Conservation (phyloP, 2,113 vertebrate genomes). For the Odontesthes bonariensis region DNA sequence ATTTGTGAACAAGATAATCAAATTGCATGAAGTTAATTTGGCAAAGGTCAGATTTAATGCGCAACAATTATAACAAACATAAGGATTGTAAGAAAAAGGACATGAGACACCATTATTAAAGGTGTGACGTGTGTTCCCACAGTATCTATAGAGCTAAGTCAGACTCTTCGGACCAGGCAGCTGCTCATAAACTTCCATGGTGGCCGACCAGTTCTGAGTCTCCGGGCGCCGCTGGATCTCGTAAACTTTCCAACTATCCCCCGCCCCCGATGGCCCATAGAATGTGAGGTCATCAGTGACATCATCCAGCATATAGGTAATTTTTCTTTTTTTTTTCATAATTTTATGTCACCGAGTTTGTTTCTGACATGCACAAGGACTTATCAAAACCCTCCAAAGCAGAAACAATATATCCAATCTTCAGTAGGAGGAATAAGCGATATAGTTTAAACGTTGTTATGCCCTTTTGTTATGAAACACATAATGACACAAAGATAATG, state of each 20-base stretch:
- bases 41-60: constrained; percentile 2
- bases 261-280: constrained; percentile 86
- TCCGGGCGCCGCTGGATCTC: constrained; percentile 82
- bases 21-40: constrained; percentile 22
- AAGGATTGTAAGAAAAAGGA: background rate
- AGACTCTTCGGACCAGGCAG: constrained; percentile 80
- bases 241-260: constrained; percentile 72
- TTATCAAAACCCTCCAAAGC: background rate
- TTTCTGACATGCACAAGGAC: background rate
- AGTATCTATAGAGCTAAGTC: constrained; percentile 74
- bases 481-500: background rate
- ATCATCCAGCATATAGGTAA: constrained; percentile 87
- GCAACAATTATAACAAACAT: background rate
- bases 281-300: constrained; percentile 90
- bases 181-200: constrained; percentile 75
- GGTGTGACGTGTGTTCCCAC: constrained; percentile 35
- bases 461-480: background rate
- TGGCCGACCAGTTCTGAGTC: constrained; percentile 66
- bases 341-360: background rate
- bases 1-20: constrained; percentile 36
- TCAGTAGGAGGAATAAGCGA: background rate
- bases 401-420: background rate
- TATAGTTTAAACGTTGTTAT: background rate
- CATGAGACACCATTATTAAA: background rate
- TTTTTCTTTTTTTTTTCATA: background rate